These are phyloP conservation scores for Epirrhoe tristata DNA, from an alignment of 2,888 invertebrate species.

Conservation along the genomic window DNA sequence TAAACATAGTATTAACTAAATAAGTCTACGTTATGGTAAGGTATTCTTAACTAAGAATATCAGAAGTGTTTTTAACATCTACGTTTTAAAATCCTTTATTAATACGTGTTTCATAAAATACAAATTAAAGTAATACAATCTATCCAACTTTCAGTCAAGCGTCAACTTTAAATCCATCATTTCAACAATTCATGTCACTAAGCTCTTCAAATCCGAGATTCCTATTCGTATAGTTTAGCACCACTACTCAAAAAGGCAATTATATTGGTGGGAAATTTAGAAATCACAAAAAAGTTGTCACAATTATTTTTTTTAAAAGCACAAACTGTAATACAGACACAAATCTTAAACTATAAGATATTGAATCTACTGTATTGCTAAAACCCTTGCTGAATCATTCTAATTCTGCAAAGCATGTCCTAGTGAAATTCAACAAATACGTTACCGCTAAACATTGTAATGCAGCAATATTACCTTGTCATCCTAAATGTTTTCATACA, in stretches of 20 bases:
- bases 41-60: conserved; percentile 31
- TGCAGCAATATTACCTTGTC: neutral
- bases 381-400: neutral
- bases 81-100: conserved; percentile 25
- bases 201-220: conserved; percentile 41
- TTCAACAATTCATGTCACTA: conserved; percentile 30
- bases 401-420: neutral
- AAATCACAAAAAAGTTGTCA: conserved; percentile 3
- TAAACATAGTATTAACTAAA: conserved; percentile 43
- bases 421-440: neutral
- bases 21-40: conserved; percentile 44
- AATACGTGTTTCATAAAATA: conserved; percentile 31
- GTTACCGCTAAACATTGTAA: neutral
- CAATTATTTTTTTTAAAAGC: neutral
- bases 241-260: conserved; percentile 53
- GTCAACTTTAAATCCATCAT: conserved; percentile 25
- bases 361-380: neutral
- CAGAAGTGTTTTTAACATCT: conserved; percentile 28
- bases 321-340: neutral
- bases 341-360: neutral
- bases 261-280: conserved; percentile 54
- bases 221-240: conserved; percentile 50
- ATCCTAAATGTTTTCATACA: neutral
- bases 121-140: conserved; percentile 30
- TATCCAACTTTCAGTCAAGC: conserved; percentile 39